Percentiles rank a stretch among this genome's conserved stretches.
phyloP scores from a whole-genome alignment of 2,888 invertebrate species.

The Eurytoma californica region DNA sequence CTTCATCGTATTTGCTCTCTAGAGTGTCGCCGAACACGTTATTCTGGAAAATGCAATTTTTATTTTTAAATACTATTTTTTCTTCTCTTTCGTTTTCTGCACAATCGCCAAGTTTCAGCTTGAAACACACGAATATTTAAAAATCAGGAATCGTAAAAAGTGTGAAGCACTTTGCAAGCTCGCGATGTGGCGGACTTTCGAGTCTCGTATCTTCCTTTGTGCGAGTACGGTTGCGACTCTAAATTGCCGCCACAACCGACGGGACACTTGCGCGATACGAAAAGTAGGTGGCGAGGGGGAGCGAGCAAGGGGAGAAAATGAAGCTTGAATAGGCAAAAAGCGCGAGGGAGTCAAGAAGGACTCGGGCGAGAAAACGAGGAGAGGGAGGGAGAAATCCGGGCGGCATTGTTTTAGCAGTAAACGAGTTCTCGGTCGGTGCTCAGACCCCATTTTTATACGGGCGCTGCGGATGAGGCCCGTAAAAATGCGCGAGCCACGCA shows the following conservation, averaged over 20 bases:
- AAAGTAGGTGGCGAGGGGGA: conserved; percentile 43
- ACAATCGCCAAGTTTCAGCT: background rate
- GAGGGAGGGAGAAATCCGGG: conserved; percentile 31
- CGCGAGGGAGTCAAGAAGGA: background rate
- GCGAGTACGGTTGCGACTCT: background rate
- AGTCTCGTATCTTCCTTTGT: conserved; percentile 10
- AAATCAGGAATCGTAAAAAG: background rate
- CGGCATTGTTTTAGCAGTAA: conserved; percentile 57
- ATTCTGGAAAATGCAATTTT: too few relatives aligned
- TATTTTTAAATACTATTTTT: background rate
- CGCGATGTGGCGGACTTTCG: background rate
- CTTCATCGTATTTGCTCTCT: background rate
- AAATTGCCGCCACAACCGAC: conserved; percentile 11
- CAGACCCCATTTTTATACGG: conserved; percentile 51
- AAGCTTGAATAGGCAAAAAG: background rate
- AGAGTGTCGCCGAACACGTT: too few relatives aligned
- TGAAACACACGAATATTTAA: background rate
- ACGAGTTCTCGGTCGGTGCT: conserved; percentile 56
- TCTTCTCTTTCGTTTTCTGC: background rate
- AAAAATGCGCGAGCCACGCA: conserved; percentile 21
- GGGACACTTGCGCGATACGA: conserved; percentile 43
- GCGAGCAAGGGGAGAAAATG: conserved; percentile 3
- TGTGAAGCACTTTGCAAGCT: conserved; percentile 18
- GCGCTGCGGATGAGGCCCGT: conserved; percentile 2
- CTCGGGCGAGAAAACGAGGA: background rate